Conservation (phyloP, 2,113 vertebrate genomes). For the Ancistrus triradiatus region DNA sequence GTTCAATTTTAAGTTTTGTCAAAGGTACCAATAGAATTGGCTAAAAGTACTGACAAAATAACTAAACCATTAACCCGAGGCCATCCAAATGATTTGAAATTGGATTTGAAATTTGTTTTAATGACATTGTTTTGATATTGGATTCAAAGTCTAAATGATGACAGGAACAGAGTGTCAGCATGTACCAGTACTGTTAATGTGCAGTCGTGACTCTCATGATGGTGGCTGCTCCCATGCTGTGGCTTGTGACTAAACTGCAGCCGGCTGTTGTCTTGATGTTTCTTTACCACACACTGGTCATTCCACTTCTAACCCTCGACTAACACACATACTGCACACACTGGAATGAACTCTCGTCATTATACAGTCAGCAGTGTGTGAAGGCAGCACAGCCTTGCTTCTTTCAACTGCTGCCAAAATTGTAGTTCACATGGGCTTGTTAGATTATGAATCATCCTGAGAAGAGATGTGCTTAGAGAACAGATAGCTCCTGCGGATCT, state of each 20-base stretch:
- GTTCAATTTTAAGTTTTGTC: no score
- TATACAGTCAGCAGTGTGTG: neutral
- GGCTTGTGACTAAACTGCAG: neutral
- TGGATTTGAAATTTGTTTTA: no score
- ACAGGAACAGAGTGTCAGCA: no score
- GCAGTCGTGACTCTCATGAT: no score
- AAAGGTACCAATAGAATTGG: no score
- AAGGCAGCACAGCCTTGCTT: neutral
- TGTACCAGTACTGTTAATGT: no score
- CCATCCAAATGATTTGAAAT: no score
- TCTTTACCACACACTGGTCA: neutral
- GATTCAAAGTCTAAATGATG: no score
- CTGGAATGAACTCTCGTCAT: slow-evolving; percentile 5
- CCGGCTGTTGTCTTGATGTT: neutral
- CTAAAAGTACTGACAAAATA: no score
- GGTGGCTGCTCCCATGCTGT: neutral
- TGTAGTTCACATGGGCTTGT: slow-evolving; percentile 5
- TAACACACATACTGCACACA: slow-evolving; percentile 10
- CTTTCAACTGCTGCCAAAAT: slow-evolving; percentile 3
- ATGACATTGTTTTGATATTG: no score
- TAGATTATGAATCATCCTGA: neutral
- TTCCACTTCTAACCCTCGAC: neutral
- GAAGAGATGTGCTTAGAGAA: neutral
- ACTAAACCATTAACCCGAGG: no score
- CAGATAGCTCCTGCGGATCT: neutral